Conservation (phyloP, 2,888 invertebrate species). For the Sarcophaga subvicina region DNA sequence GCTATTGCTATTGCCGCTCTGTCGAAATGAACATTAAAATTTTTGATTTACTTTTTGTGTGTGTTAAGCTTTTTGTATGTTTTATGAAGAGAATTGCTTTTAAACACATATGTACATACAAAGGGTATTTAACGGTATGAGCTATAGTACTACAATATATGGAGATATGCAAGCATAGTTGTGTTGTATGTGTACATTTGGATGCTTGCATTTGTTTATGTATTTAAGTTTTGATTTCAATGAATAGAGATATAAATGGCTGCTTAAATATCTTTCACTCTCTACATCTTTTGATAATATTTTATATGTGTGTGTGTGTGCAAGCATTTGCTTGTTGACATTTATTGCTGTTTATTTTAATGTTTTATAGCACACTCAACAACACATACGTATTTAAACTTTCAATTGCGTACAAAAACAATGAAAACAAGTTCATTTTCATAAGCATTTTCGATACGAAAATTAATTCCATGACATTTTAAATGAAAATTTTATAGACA, state of each 20-base stretch:
- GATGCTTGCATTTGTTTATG: conserved; percentile 2
- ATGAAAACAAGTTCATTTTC: conserved; percentile 15
- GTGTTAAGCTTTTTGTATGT: conserved; percentile 21
- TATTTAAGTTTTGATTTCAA: conserved; percentile 40
- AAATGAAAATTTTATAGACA: conserved; percentile 47
- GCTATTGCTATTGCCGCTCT: too few relatives aligned
- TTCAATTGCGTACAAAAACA: not conserved
- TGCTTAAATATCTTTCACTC: conserved; percentile 24
- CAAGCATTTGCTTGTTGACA: conserved; percentile 42
- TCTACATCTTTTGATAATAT: not conserved
- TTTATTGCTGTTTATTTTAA: conserved; percentile 55
- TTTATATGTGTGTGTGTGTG: conserved; percentile 1
- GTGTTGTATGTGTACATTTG: not conserved
- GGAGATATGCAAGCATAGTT: not conserved
- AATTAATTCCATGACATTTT: conserved; percentile 42
- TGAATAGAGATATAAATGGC: conserved; percentile 21
- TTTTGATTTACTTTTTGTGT: conserved; percentile 41
- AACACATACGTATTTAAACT: not conserved
- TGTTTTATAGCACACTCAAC: conserved; percentile 22
- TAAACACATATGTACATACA: too few relatives aligned
- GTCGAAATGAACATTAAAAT: conserved; percentile 25
- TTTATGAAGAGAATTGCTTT: too few relatives aligned
- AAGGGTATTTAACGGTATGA: conserved; percentile 6
- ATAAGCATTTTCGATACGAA: conserved; percentile 10
- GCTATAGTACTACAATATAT: too few relatives aligned